Percentiles rank a stretch among this genome's conserved stretches.
Conservation (phyloP, 2,888 invertebrate genomes). For the Portevinia maculata region DNA sequence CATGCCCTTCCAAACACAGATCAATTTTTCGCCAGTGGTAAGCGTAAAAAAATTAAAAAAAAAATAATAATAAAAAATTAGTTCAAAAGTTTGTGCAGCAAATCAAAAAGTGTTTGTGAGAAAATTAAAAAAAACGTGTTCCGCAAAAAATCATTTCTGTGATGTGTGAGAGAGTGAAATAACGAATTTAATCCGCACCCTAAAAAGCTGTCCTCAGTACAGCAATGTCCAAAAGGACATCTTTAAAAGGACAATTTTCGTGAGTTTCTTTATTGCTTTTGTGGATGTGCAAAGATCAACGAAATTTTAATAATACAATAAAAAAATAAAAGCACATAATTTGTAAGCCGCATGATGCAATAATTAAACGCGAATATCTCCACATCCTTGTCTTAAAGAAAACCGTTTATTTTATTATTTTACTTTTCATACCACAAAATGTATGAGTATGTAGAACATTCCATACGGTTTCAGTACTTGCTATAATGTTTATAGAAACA, state of each 20-base stretch:
- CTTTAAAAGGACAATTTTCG: constrained; percentile 59
- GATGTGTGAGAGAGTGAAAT: constrained; percentile 48
- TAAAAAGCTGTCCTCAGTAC: constrained; percentile 42
- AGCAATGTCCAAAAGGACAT: constrained; percentile 52
- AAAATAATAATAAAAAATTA: constrained; percentile 7
- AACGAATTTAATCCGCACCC: constrained; percentile 63
- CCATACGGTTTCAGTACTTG: constrained; percentile 36
- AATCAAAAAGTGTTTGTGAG: constrained; percentile 58
- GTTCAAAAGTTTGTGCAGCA: constrained; percentile 9
- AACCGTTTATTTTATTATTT: constrained; percentile 38
- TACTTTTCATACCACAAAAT: constrained; percentile 9
- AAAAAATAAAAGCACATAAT: constrained; percentile 5
- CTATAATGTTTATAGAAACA: constrained; percentile 65
- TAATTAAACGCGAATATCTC: constrained; percentile 42
- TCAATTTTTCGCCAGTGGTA: constrained; percentile 82
- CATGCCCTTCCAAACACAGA: constrained; percentile 83
- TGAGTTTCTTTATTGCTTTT: constrained; percentile 53
- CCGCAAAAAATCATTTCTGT: constrained; percentile 1
- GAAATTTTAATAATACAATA: constrained; percentile 10
- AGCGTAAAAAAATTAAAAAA: constrained; percentile 76
- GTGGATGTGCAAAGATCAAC: constrained; percentile 57
- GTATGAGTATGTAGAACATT: constrained; percentile 26
- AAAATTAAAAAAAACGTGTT: constrained; percentile 33
- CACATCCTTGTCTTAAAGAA: constrained; percentile 46
- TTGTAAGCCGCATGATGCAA: constrained; percentile 67